Conservation (phyloP, 2,797 vertebrate genomes). For the Artibeus lituratus region DNA sequence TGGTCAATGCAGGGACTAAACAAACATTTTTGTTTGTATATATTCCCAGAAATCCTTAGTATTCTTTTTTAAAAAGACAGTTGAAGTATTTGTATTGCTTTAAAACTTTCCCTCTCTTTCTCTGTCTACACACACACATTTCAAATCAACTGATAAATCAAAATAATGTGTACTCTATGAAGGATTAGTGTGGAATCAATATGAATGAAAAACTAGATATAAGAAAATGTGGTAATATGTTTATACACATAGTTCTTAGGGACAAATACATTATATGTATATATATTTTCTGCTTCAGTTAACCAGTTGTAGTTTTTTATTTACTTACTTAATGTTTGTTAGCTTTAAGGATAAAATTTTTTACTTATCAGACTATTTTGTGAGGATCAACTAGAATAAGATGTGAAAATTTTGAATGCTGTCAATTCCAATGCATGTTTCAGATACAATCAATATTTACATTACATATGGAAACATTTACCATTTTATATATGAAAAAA, state of each 20-base stretch:
- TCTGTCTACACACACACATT: background rate
- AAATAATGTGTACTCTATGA: background rate
- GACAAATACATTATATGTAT: background rate
- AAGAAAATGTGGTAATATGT: background rate
- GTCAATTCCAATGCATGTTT: background rate
- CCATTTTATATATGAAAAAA: background rate
- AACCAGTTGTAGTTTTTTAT: slow-evolving; percentile 1
- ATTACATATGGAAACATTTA: background rate
- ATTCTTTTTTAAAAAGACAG: background rate
- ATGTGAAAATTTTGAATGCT: background rate
- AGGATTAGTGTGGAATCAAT: background rate
- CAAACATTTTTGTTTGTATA: background rate
- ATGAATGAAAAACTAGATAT: background rate
- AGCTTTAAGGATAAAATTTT: background rate
- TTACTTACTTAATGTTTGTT: background rate
- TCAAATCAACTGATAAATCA: background rate
- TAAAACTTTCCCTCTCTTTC: background rate
- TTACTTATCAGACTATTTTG: slow-evolving; percentile 10
- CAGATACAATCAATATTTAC: background rate
- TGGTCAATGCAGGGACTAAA: background rate
- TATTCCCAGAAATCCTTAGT: background rate
- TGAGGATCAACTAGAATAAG: background rate
- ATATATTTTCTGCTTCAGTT: background rate
- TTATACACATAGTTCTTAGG: background rate
- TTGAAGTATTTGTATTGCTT: background rate